phyloP scores from a whole-genome alignment of 2,797 vertebrate species.

The Fratercula arctica region DNA sequence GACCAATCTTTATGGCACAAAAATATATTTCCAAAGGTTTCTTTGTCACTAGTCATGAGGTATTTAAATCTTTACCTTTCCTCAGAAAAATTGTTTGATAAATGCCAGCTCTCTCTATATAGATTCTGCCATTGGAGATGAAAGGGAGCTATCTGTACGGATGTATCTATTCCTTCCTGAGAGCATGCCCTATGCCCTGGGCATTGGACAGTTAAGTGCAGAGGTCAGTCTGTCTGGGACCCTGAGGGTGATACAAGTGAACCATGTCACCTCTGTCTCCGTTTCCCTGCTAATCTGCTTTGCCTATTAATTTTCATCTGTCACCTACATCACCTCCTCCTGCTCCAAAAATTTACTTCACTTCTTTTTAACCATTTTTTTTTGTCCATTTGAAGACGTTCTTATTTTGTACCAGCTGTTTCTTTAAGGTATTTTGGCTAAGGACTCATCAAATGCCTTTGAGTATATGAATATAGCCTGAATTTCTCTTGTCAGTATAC shows the following conservation, averaged over 20 bases:
- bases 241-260: neutral
- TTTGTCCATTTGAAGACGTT: neutral
- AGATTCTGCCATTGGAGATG: neutral
- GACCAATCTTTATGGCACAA: neutral
- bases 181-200: accelerated
- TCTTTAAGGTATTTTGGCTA: neutral
- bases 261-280: neutral
- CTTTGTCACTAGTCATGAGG: neutral
- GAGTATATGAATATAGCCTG: neutral
- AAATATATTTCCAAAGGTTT: neutral
- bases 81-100: neutral
- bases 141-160: neutral
- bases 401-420: neutral
- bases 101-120: neutral
- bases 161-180: accelerated
- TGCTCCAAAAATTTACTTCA: neutral
- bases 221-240: neutral
- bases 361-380: neutral
- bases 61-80: neutral
- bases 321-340: neutral
- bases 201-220: neutral
- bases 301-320: neutral
- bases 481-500: neutral
- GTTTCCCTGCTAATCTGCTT: neutral
- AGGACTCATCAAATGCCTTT: neutral